A percentile compares a stretch with the other conserved stretches of the same genome.
These are phyloP conservation scores for Oreocharis arfaki DNA, from an alignment of 2,113 vertebrate species.

Conservation along the genomic window DNA sequence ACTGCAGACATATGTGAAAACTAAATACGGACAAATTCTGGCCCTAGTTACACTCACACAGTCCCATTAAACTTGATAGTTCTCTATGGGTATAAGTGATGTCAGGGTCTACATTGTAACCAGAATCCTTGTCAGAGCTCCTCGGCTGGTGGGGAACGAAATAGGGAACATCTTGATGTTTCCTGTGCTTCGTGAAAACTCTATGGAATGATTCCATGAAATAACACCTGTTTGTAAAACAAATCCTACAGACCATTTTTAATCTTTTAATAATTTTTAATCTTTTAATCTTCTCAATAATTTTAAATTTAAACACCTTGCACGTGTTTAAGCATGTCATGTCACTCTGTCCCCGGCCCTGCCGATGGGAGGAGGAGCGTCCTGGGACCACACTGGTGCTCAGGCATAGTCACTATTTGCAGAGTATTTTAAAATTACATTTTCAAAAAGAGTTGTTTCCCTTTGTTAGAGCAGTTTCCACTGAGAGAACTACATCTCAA, in stretches of 20 bases:
- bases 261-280: not conserved
- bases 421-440: not conserved
- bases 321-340: accelerated
- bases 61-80: not conserved
- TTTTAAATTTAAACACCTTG: not conserved
- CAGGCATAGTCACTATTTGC: accelerated
- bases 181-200: not conserved
- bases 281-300: not conserved
- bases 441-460: not conserved
- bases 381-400: not conserved
- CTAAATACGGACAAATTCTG: not conserved
- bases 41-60: not conserved
- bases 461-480: not conserved
- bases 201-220: not conserved
- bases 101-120: not conserved
- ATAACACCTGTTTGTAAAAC: not conserved
- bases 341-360: not conserved
- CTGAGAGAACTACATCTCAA: not conserved
- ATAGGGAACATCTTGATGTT: not conserved
- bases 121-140: not conserved
- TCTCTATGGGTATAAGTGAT: not conserved
- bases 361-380: accelerated
- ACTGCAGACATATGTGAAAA: not conserved
- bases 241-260: not conserved
- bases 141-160: not conserved